Conservation (phyloP, 2,888 invertebrate species). For the Alentia gelatinosa region DNA sequence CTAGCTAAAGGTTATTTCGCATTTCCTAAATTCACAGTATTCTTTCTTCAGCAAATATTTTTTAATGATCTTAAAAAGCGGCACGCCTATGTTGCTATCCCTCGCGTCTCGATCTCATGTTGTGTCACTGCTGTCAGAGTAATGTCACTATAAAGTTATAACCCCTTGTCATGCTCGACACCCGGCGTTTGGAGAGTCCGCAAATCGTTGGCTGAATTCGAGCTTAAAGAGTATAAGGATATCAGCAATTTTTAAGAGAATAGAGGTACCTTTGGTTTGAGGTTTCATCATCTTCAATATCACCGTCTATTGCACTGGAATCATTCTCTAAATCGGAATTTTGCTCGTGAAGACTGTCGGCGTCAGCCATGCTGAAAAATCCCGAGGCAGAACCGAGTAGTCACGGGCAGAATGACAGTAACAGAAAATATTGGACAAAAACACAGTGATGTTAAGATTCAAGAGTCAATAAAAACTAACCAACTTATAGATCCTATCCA, state of each 20-base stretch:
- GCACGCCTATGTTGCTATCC: neutral
- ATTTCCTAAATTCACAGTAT: no score
- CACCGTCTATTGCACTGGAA: slow-evolving; percentile 77
- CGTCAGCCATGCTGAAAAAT: slow-evolving; percentile 78
- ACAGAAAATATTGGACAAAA: neutral
- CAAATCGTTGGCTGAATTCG: neutral
- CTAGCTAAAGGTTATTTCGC: no score
- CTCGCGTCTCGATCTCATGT: no score
- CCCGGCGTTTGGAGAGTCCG: neutral
- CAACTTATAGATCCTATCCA: no score
- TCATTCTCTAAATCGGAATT: slow-evolving; percentile 78
- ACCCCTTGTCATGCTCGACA: neutral
- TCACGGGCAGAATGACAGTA: neutral
- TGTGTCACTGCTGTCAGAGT: neutral
- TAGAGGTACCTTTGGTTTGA: slow-evolving; percentile 51
- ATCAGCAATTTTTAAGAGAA: neutral
- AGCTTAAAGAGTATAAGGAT: neutral
- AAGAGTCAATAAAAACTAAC: no score
- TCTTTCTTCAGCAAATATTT: no score
- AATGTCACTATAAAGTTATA: neutral
- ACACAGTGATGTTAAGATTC: neutral
- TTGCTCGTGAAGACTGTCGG: slow-evolving; percentile 77
- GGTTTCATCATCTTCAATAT: slow-evolving; percentile 76
- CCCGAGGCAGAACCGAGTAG: neutral
- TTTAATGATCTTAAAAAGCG: no score